Evolutionary conservation across 2,797 vertebrate species (phyloP).

Genomic region (Tympanoctomys barrerae): DNA sequence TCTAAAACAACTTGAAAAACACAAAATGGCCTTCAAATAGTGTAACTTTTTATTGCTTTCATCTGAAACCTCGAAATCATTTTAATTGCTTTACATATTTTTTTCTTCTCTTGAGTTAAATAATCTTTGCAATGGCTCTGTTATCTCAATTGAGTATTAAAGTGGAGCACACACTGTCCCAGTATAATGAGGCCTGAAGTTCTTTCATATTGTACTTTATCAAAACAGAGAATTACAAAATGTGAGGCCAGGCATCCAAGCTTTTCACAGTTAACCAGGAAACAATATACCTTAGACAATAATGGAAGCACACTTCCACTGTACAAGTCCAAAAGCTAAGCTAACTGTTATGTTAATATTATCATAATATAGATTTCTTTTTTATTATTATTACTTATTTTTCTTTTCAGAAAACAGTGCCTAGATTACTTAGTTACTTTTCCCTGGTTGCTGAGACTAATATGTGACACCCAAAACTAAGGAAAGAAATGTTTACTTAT

Average conservation of each 20-base stretch:
- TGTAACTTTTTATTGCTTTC: slow-evolving; percentile 37
- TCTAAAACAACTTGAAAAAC: slow-evolving; percentile 52
- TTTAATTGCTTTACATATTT: slow-evolving; percentile 48
- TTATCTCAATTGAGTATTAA: slow-evolving; percentile 59
- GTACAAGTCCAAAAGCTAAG: slow-evolving; percentile 6
- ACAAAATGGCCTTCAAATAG: slow-evolving; percentile 33
- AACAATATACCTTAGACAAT: neutral
- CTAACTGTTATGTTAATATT: neutral
- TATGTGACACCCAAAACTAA: too few species aligned
- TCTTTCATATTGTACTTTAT: slow-evolving; percentile 34
- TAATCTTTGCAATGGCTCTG: slow-evolving; percentile 60
- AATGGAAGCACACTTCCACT: neutral
- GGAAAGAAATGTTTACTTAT: too few species aligned
- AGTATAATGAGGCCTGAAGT: slow-evolving; percentile 36
- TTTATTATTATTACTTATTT: neutral
- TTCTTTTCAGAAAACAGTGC: slow-evolving; percentile 23
- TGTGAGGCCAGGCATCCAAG: neutral
- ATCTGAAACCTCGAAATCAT: slow-evolving; percentile 49
- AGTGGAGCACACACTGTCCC: slow-evolving; percentile 24
- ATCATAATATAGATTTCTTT: neutral
- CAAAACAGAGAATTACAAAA: slow-evolving; percentile 47
- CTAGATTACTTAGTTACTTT: neutral
- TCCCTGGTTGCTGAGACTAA: too few species aligned
- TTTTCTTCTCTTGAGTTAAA: slow-evolving; percentile 26
- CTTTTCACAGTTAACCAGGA: slow-evolving; percentile 32